Evolutionary conservation across 53 echinoderm and acorn worm genomes (phyloP), one percentile per base, ranked within the genome.

Genomic region (Arbacia lixula): DNA sequence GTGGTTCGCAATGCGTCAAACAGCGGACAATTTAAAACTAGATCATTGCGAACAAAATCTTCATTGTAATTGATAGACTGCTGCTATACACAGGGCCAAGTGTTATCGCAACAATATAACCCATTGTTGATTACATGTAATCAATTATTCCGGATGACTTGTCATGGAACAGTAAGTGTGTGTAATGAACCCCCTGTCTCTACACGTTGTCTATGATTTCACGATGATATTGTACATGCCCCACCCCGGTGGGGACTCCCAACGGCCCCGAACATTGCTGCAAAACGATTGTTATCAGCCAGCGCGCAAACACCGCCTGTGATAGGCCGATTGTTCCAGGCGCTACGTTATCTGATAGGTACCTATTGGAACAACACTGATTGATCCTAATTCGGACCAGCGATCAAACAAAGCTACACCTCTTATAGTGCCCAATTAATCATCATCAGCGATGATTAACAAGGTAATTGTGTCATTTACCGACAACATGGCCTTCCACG

Each of bases 341-440:
- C 46, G 50, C 24, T 42, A 1, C 42, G 71, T 41, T 71, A 71
- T 71, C 71, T 71, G 71, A 71, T 71, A 71, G 29, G 25, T 29
- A 49, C 27, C 50, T 12, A 71, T 38, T 71, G 71, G 46, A 41
- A 71, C 50, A 46, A 49, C 71, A 46, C 42, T 71, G 71, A 71
- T 71, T 71, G 71, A 27, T 46, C 30, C 29, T 40, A 71, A 42
- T 71, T 71, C 71, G 27, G 71, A 71, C 40, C 46, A 71, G 46
- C 42, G n/a, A 41, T 46, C 71, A 71, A 71, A 71, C 71, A 71
- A 75, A 75, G 22, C n/a, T 53, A 75, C 75, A 75, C 75, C 75
- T 53, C 53, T 54, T 75, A 75, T 75, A 53, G 54, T 54, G 75
- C 75, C 53, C 75, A 54, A 75, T 75, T 75, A 52, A 75, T 53